Base-by-base conservation (phyloP, 2,113 vertebrate genomes). In the Bos taurus region DNA sequence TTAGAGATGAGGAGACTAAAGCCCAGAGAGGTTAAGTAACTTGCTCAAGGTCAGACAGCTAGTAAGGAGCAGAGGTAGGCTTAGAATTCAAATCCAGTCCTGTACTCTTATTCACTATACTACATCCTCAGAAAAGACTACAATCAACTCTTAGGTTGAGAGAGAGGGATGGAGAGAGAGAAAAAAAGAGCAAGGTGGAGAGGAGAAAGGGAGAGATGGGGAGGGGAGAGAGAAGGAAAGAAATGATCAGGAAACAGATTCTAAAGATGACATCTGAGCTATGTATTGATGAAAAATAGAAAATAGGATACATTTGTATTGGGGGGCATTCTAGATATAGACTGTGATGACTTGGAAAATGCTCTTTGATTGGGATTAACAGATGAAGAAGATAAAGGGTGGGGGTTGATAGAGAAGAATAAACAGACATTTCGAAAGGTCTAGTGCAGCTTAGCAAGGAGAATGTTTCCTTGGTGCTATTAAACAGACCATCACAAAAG, bases 1-100 rank as follows among this genome's bases (percentile, higher is more conserved):
- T 97, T 90, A 94, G 12, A 95, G 71, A 94, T 94, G 62, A 93
- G 89, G 48, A 90, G 28, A 90, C 81, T 77, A 80, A 95, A 54
- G 12, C 26, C 19, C 16, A 64, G 60, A 78, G 40, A 89, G 13
- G 23, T 96, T 86, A 88, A 71, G 23, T 91, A 89, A 40, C n/a
- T 93, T 56, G 4, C 88, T 94, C n/a, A 94, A 60, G 43, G n/a
- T 92, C 74, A 85, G 54, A 17, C 6, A 46, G n/a, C n/a, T 87
- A 67, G 21, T 88, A 82, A 62, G 30, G 59, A 95, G 16, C 36
- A 95, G 26, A 90, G 50, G 21, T 77, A 88, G 33, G 12, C 59
- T 90, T 85, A 90, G 46, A 88, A 91, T 88, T 83, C 14, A 88
- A 89, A 78, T 46, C 62, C 17, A 85, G 50, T 77, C 36, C 19